These are phyloP conservation scores for Neodiprion pinetum DNA, from an alignment of 1,140 invertebrate species.

Conservation along the genomic window DNA sequence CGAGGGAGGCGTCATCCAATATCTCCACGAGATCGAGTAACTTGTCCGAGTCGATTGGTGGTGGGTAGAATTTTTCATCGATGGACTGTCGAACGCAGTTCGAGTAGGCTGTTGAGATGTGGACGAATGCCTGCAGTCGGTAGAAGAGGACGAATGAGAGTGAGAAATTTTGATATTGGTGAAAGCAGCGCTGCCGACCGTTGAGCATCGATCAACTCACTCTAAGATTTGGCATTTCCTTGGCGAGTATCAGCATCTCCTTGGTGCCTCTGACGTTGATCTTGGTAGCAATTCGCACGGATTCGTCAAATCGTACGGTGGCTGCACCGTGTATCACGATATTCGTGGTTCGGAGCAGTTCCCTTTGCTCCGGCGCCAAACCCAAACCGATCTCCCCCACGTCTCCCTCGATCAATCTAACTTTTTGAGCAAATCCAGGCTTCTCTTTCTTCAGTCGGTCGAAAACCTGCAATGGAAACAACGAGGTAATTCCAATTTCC, in stretches of 20 bases:
- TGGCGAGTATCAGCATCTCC: conserved; percentile 66
- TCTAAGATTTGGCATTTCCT: conserved; percentile 72
- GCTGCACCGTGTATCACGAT: conserved; percentile 91
- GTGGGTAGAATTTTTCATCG: conserved; percentile 66
- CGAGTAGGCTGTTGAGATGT: conserved; percentile 75
- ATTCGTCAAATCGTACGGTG: conserved; percentile 88
- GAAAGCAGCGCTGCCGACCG: neutral
- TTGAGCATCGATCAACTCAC: conserved; percentile 48
- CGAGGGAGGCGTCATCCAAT: conserved; percentile 52
- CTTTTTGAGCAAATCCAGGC: conserved; percentile 59
- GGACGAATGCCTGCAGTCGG: conserved; percentile 46
- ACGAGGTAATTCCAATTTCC: conserved; percentile 50
- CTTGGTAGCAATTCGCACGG: conserved; percentile 68
- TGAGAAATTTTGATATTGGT: too few species aligned
- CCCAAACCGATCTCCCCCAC: conserved; percentile 65
- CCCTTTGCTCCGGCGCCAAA: conserved; percentile 60
- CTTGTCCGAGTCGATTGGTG: conserved; percentile 57
- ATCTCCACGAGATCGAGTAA: conserved; percentile 55
- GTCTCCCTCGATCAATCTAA: conserved; percentile 70
- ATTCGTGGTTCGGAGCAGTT: conserved; percentile 59
- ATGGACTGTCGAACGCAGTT: conserved; percentile 69
- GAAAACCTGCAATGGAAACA: conserved; percentile 57
- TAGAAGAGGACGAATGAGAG: too few species aligned
- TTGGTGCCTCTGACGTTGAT: conserved; percentile 71
- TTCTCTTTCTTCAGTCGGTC: conserved; percentile 55